Base-by-base conservation (phyloP, 2,113 vertebrate species). In the Tenebrosternarchus preto region DNA sequence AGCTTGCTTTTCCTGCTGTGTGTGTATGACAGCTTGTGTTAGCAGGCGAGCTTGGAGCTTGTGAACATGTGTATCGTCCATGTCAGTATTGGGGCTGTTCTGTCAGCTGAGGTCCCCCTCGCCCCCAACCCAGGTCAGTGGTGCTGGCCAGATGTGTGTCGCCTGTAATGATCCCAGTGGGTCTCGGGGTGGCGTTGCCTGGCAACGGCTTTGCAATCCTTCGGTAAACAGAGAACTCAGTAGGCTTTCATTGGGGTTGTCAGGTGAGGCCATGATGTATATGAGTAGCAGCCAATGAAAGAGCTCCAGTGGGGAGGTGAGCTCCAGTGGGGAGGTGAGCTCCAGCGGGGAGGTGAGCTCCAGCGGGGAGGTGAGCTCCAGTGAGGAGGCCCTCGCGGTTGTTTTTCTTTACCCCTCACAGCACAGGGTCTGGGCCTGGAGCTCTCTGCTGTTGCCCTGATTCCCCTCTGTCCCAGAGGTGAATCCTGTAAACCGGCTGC, bases 121-220 rank as follows among this genome's bases (percentile, higher is more conserved):
- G 55, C 36, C 60, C 72, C 27, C 56, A 70, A 73, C 73, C 78
- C 76, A 66, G 73, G 82, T 69, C 82, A 84, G 86, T 80, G 76
- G 64, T 36, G 80, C 78, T 81, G 86, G 85, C 88, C 91, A 90
- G 89, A 92, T 92, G 90, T 91, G 87, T 82, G 84, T 83, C 76
- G 86, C 90, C 88, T 91, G 78, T 90, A 87, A 90, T 85, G 90
- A 92, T 91, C 89, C 89, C 86, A 73, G 90, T 78, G 85, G 91
- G 90, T 92, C 88, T 81, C 78, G 86, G 84, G 85, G 78, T 83
- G 33, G 39, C 69, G 92, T 93, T 92, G 90, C 92, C 79, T 85
- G 86, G 92, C 91, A 93, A 93, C 91, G 36, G 7, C 83, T 89
- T 90, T 88, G 84, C 86, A 85, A 55, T 83, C 85, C 82, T 86